Evolutionary conservation across 2,113 vertebrate species (phyloP).

Genomic region (Elaphurus davidianus): DNA sequence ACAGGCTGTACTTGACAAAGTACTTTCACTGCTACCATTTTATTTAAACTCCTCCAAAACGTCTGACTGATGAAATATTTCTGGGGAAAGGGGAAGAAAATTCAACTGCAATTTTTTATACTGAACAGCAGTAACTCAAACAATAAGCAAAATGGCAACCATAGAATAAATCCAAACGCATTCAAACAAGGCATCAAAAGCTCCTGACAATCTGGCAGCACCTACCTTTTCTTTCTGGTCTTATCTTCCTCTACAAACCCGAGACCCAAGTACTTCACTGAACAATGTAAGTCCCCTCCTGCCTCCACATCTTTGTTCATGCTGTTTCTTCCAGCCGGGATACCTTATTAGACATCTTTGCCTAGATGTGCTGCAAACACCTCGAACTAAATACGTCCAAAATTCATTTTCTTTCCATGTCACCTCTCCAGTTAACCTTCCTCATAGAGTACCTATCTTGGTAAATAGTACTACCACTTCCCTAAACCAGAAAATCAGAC

Average conservation of each 20-base stretch:
- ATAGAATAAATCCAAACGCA: constrained; percentile 14
- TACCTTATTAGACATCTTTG: background rate
- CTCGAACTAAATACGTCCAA: background rate
- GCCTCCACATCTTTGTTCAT: background rate
- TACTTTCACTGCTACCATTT: constrained; percentile 3
- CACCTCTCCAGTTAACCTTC: background rate
- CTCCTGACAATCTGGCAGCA: background rate
- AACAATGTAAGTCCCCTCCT: background rate
- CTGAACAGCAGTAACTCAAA: background rate
- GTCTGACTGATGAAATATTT: background rate
- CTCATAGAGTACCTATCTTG: background rate
- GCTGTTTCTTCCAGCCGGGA: background rate
- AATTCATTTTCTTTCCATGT: constrained; percentile 9
- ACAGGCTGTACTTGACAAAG: background rate
- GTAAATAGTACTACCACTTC: background rate
- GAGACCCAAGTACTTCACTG: background rate
- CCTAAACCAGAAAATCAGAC: background rate
- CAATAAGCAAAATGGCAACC: background rate
- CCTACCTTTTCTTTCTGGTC: background rate
- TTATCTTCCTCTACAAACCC: constrained; percentile 9
- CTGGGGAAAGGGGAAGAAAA: background rate
- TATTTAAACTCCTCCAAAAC: constrained; percentile 22
- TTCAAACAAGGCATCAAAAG: constrained; percentile 4
- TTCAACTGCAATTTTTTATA: background rate
- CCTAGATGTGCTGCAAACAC: background rate